A percentile compares a stretch with the other conserved stretches of the same genome.
Conservation (phyloP, 23 tunicate genomes). For the Oikopleura vanhoeffeni region DNA sequence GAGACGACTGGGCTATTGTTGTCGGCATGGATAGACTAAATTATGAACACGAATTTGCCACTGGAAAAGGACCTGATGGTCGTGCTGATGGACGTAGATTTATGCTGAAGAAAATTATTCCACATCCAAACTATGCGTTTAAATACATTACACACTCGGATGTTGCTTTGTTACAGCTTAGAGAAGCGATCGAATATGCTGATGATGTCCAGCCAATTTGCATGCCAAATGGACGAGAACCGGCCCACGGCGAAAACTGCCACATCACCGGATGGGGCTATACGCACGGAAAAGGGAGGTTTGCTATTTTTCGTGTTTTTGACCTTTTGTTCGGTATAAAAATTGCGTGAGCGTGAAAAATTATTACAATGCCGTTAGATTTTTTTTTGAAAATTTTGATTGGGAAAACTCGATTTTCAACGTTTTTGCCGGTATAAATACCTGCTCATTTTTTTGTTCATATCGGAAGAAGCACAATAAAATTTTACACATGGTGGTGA, state of each 20-base stretch:
- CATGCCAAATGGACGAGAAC: constrained; percentile 22
- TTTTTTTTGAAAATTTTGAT: too few relatives aligned
- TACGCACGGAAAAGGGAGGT: constrained; percentile 25
- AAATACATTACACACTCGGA: constrained; percentile 24
- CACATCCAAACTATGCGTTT: neutral
- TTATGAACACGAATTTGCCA: neutral
- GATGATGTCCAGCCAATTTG: constrained; percentile 30
- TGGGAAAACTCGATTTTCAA: too few relatives aligned
- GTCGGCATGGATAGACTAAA: constrained; percentile 10
- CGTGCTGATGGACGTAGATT: neutral
- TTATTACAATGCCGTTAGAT: too few relatives aligned
- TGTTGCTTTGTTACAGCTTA: constrained; percentile 35
- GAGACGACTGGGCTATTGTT: constrained; percentile 8
- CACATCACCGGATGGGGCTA: constrained; percentile 79
- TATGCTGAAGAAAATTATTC: neutral
- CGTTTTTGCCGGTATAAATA: too few relatives aligned
- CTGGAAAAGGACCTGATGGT: neutral
- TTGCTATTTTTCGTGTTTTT: too few relatives aligned
- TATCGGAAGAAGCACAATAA: too few relatives aligned
- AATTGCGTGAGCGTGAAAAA: too few relatives aligned
- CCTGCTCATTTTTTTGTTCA: too few relatives aligned
- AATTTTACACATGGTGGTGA: too few relatives aligned
- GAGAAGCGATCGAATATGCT: constrained; percentile 17
- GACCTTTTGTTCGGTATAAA: too few relatives aligned
- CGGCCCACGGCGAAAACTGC: constrained; percentile 26